Evolutionary conservation across 2,888 invertebrate species (phyloP), one percentile per base, ranked within the genome.

Genomic region (Eledone cirrhosa): DNA sequence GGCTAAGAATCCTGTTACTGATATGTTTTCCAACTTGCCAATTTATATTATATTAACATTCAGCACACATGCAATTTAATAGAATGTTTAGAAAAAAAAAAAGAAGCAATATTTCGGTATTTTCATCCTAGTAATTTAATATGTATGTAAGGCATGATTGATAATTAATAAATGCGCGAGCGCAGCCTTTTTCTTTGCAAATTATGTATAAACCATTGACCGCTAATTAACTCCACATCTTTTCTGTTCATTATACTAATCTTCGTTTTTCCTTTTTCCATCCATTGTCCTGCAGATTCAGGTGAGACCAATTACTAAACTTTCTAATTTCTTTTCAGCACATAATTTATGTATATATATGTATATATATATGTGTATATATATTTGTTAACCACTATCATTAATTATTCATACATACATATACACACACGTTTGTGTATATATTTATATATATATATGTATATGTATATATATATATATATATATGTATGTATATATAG

Each of bases 241-340:
- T 22, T 24, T n/a, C n/a, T 72, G 31, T 72, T 72, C 72, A 72
- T 72, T 41, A 41, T 72, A 72, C 72, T 72, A 72, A 72, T 72
- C 72, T 24, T 72, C n/a, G 72, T 72, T 72, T 72, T 72, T 72
- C 72, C 72, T 72, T 72, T 72, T 72, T 72, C 72, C 72, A 31
- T 72, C 72, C 72, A 72, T 72, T 72, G 72, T 72, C 72, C 72
- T 72, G 72, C 72, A 72, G 72, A 72, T 31, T 72, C 72, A 72
- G 72, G 72, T 72, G 72, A 72, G 72, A 19, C 72, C 72, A 67
- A 72, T 24, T 41, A 72, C 72, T 72, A 72, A 72, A 72, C 72
- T 33, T 72, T 72, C 72, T 72, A 41, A 72, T 72, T 72, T n/a
- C 72, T 33, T 72, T 72, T 72, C 72, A 72, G 72, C 72, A 72